Base-by-base conservation (phyloP, 2,113 vertebrate genomes). In the Rissa tridactyla region DNA sequence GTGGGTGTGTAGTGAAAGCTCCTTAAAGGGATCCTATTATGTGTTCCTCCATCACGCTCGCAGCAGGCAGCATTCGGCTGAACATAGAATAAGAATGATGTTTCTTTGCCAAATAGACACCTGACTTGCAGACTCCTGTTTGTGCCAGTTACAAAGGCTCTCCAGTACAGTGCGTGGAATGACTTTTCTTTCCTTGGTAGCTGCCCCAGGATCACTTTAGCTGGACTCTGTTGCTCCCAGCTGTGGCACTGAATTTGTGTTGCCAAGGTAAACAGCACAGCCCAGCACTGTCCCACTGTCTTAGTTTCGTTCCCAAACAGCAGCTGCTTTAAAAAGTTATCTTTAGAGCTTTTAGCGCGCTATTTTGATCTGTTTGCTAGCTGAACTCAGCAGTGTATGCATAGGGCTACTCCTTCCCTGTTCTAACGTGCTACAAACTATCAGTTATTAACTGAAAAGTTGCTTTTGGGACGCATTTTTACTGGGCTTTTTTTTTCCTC, bases 151-250 rank as follows among this genome's bases (percentile, higher is more conserved):
- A 71, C 90, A 88, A 86, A 91, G 42, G 58, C 93, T 88, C 71
- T 78, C 84, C 76, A 26, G 82, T 78, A 70, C 62, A 61, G 88
- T 36, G 77, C 86, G 0, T 93, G 95, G 89, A 95, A 91, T 96
- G 97, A 97, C 95, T 94, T 94, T 91, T 97, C 92, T 95, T 91
- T 95, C 97, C 92, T 97, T 95, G 94, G 78, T 97, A 93, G 95
- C 95, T 94, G 82, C 82, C 94, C n/a, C 90, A 47, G 96, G 96
- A 96, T 88, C 92, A 69, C 88, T 96, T 94, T 95, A 96, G 97
- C 92, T 94, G 95, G 76, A 88, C 65, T 78, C 88, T 94, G 66
- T 96, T 92, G 77, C 94, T 91, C 92, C 91, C 95, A 91, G 91
- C 91, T 89, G 91, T 96, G 97, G 84, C 78, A 92, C 75, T 95